These are phyloP conservation scores for Eremophila alpestris DNA, from an alignment of 2,797 vertebrate species.

Conservation along the genomic window DNA sequence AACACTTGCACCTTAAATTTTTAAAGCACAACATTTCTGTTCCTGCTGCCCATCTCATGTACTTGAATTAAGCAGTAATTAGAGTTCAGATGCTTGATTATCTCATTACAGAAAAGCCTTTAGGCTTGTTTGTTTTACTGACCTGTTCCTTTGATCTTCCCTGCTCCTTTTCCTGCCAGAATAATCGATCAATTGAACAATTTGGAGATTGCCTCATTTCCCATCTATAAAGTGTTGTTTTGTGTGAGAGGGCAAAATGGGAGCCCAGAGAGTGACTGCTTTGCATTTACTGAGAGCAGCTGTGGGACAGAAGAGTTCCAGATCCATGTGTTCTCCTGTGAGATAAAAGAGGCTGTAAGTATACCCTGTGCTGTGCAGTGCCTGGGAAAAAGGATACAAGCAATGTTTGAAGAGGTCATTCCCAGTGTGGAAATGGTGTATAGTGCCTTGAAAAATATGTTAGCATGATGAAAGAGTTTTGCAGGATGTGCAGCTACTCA, in stretches of 20 bases:
- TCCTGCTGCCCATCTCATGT: neutral
- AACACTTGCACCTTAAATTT: neutral
- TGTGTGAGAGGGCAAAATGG: slow-evolving; percentile 90
- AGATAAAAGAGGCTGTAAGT: slow-evolving; percentile 98
- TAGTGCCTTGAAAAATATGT: neutral
- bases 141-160: neutral
- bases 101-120: neutral
- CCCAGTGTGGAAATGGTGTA: neutral
- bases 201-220: slow-evolving; percentile 90
- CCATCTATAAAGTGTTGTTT: slow-evolving; percentile 96
- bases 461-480: neutral
- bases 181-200: slow-evolving; percentile 87
- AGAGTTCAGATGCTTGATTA: neutral
- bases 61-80: neutral
- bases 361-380: slow-evolving; percentile 36
- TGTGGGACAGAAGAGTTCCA: slow-evolving; percentile 94
- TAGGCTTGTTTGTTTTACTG: neutral
- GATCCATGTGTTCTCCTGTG: slow-evolving; percentile 96
- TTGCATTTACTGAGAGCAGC: slow-evolving; percentile 96
- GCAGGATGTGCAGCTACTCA: neutral
- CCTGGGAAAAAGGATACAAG: neutral
- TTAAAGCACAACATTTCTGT: neutral
- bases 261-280: slow-evolving; percentile 89
- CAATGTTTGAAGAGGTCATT: neutral
- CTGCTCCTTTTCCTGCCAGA: slow-evolving; percentile 69